Percentiles rank a stretch among this genome's conserved stretches.
Conservation (phyloP, 2,888 invertebrate genomes). For the Dromius quadrimaculatus region DNA sequence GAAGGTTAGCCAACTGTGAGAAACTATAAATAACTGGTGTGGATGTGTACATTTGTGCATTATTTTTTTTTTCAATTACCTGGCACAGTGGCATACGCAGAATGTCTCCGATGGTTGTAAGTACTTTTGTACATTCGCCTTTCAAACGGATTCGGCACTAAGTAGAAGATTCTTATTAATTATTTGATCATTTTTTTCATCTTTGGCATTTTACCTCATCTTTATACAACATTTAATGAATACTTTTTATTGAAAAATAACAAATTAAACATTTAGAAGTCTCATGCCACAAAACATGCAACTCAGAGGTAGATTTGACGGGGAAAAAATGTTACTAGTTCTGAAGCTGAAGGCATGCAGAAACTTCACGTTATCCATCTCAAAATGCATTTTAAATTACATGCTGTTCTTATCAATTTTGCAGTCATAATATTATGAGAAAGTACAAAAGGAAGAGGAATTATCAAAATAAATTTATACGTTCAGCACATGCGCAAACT, state of each 20-base stretch:
- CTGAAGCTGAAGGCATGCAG: constrained; percentile 26
- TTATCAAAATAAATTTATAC: constrained; percentile 33
- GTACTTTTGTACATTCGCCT: constrained; percentile 65
- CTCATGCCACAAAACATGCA: constrained; percentile 19
- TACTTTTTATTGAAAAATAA: constrained; percentile 27
- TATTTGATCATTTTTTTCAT: constrained; percentile 29
- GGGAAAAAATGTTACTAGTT: background rate
- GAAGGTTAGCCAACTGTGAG: constrained; percentile 42
- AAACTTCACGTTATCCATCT: background rate
- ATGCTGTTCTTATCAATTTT: constrained; percentile 7
- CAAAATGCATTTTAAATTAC: constrained; percentile 22
- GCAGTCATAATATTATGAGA: constrained; percentile 13
- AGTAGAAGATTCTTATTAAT: constrained; percentile 60
- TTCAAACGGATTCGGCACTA: constrained; percentile 68
- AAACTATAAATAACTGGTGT: constrained; percentile 45
- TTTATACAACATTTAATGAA: constrained; percentile 32
- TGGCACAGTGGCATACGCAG: constrained; percentile 67
- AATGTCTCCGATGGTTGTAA: constrained; percentile 67
- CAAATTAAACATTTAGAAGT: constrained; percentile 6
- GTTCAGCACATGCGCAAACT: constrained; percentile 43
- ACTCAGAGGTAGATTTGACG: constrained; percentile 3
- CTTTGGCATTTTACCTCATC: constrained; percentile 36
- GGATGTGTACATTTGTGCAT: constrained; percentile 33
- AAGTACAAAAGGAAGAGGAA: constrained; percentile 30
- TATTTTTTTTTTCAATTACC: constrained; percentile 57